Base-by-base conservation (phyloP, 92 coral and sea anemone species). In the Actinernus sp. region DNA sequence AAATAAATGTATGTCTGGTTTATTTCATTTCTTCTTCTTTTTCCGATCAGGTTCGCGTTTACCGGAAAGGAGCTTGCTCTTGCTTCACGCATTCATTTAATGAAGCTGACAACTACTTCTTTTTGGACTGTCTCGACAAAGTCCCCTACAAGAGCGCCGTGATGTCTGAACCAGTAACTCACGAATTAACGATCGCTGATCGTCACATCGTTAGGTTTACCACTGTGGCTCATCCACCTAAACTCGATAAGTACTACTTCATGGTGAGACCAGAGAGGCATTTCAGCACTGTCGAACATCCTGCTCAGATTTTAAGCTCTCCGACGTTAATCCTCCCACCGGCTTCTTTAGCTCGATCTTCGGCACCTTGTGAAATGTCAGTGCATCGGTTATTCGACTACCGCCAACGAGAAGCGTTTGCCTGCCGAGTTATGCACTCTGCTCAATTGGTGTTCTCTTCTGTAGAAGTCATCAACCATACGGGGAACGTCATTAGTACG, bases 361-460 rank as follows among this genome's bases (percentile, higher is more conserved):
- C 56, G 3, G 71, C 23, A 4, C 84, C 71, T 2, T 82, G 84
- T 23, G 58, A 58, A 41, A 49, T 82, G 76, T 65, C 71, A 49
- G 66, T 58, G 32, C 84, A 82, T 31, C 46, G 56, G 58, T 43
- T 82, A 27, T 39, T 58, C n/a, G 85, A 82, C 52, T 30, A 67
- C 24, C 26, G 67, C 0, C 52, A 27, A 13, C 74, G 71, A 26
- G 39, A 45, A 17, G 84, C 59, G 41, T 82, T 82, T 40, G 16
- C 56, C 17, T 82, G 84, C 13, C 84, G 84, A 27, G 84, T 88
- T n/a, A 72, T 79, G 36, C 95, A 88, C 55, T 81, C 91, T 16
- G 84, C 82, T n/a, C 58, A 49, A 19, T 52, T 81, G 36, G 28
- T 25, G 61, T 63, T 88, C 68, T 88, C 95, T 9, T 67, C 87